These are phyloP conservation scores for Triplophysa siluroides DNA, from an alignment of 2,113 vertebrate genomes.

Conservation along the genomic window DNA sequence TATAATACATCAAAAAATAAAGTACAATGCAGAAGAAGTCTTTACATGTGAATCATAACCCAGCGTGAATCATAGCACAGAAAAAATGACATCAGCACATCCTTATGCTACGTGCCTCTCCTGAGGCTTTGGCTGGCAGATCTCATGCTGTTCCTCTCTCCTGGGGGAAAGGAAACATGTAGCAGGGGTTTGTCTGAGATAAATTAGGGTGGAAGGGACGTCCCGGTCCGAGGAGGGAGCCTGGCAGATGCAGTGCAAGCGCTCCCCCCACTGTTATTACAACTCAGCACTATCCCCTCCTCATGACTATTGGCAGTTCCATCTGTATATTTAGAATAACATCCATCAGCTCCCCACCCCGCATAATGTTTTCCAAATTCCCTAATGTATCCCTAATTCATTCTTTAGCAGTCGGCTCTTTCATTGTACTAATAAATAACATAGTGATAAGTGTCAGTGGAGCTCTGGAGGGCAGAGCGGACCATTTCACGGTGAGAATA, in stretches of 20 bases:
- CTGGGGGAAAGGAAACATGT: constrained; percentile 56
- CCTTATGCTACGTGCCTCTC: constrained; percentile 16
- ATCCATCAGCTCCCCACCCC: constrained; percentile 68
- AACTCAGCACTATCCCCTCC: constrained; percentile 67
- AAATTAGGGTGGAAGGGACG: constrained; percentile 69
- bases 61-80: neutral
- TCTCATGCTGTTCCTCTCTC: constrained; percentile 48
- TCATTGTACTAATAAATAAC: constrained; percentile 69
- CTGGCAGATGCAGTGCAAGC: constrained; percentile 38
- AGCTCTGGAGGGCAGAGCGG: constrained; percentile 53
- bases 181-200: constrained; percentile 65
- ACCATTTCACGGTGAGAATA: constrained; percentile 53
- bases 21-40: neutral
- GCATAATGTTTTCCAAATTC: constrained; percentile 59
- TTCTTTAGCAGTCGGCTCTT: constrained; percentile 31
- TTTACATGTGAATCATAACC: constrained; percentile 1
- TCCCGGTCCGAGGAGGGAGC: constrained; percentile 63
- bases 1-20: constrained; percentile 19
- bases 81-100: constrained; percentile 43
- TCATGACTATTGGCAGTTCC: constrained; percentile 71
- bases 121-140: constrained; percentile 30
- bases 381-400: constrained; percentile 59
- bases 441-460: constrained; percentile 66
- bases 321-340: constrained; percentile 68
- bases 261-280: constrained; percentile 60